Conservation (phyloP, 2,888 invertebrate genomes). For the Drosophila mulleri region DNA sequence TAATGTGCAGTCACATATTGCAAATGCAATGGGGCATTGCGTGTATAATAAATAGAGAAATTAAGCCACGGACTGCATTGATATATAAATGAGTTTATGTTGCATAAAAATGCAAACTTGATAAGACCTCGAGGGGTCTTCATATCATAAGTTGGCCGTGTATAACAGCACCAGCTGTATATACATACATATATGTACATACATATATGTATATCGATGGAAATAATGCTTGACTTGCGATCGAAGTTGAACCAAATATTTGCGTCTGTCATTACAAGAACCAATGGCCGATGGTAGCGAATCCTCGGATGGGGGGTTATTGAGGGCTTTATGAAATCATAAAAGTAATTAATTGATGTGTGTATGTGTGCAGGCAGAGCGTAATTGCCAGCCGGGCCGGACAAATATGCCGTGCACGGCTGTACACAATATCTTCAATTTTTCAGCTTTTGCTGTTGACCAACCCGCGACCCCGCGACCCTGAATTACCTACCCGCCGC, state of each 20-base stretch:
- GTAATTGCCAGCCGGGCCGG: slow-evolving; percentile 61
- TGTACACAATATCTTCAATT: slow-evolving; percentile 55
- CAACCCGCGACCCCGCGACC: slow-evolving; percentile 5
- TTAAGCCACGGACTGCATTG: not conserved
- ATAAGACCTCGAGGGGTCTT: slow-evolving; percentile 1
- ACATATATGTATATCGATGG: not conserved
- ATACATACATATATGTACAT: not conserved
- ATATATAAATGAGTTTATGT: not conserved
- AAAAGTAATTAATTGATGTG: slow-evolving; percentile 79
- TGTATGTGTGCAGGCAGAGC: slow-evolving; percentile 39
- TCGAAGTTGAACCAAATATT: slow-evolving; percentile 61
- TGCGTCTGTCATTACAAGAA: slow-evolving; percentile 63
- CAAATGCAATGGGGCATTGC: not conserved
- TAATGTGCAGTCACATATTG: slow-evolving; percentile 30
- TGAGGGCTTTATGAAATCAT: slow-evolving; percentile 64
- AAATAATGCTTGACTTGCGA: slow-evolving; percentile 31
- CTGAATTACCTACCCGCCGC: not conserved
- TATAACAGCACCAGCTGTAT: slow-evolving; percentile 6
- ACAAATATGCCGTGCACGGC: slow-evolving; percentile 62
- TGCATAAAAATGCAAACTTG: not conserved
- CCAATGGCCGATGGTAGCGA: slow-evolving; percentile 13
- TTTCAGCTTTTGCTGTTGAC: slow-evolving; percentile 65
- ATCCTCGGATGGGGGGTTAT: slow-evolving; percentile 1
- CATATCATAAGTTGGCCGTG: slow-evolving; percentile 5
- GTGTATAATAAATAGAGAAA: not conserved